Evolutionary conservation across 2,888 invertebrate species (phyloP), one percentile per base, ranked within the genome.

Genomic region (Platypus cylindrus): DNA sequence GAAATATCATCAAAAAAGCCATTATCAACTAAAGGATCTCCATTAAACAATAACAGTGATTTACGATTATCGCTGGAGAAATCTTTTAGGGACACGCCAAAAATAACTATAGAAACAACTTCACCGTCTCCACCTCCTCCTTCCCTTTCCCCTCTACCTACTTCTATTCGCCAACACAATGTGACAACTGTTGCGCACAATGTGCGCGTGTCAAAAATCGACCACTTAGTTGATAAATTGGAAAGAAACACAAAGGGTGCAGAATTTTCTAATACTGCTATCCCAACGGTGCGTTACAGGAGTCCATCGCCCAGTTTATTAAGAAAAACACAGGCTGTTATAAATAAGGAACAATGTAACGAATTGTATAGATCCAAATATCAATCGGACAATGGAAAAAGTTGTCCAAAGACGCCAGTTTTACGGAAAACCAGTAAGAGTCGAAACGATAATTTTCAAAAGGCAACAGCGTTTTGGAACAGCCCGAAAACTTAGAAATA

Each of bases 241-340:
- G 40, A 43, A 26, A 34, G 31, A 11, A 41, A 36, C 14, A 22
- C 26, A 5, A 24, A 11, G n/a, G 35, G 28, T 15, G 36, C 25
- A 15, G 18, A 23, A n/a, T n/a, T 30, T 9, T 31, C 33, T 15
- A 34, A 20, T 3, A 33, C 35, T 1, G 37, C 37, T 2, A 17
- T 32, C 5, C 34, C 45, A n/a, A 52, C 55, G 42, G 52, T 58
- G 30, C 51, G 56, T 38, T 63, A 58, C 33, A 52, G 62, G 52
- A 62, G 63, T 45, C 60, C 58, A 36, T 66, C 67, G 3, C 55
- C 59, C 3, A 50, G 61, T 43, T 46, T 60, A 45, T 55, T 62
- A 48, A 58, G 65, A 56, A 58, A 67, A 60, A 64, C 63, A 41
- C 60, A 59, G 46, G 59, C 65, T 17, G 59, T 64, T 8, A 58